phyloP scores from a whole-genome alignment of 2,113 vertebrate species.

The Motacilla tschutschensis region DNA sequence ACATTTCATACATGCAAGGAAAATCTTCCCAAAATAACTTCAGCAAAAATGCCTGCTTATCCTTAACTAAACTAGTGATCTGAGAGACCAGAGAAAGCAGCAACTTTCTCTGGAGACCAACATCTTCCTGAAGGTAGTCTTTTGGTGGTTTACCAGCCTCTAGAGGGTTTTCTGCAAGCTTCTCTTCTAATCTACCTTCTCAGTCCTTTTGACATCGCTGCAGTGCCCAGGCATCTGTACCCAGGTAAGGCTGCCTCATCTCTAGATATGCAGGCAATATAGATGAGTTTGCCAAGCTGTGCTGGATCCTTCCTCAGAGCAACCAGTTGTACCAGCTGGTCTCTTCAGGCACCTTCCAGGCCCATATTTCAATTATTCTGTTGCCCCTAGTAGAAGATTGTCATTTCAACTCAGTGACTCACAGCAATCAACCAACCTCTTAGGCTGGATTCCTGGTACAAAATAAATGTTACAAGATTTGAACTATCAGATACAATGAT shows the following conservation, averaged over 20 bases:
- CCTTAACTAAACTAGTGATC: neutral
- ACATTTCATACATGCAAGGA: slow-evolving; percentile 31
- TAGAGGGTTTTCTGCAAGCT: neutral
- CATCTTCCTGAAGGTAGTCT: neutral
- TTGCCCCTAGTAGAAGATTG: neutral
- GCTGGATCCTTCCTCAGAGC: neutral
- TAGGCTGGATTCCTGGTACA: slow-evolving; percentile 9
- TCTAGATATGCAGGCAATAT: neutral
- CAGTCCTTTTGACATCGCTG: neutral
- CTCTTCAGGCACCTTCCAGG: neutral
- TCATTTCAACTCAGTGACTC: neutral
- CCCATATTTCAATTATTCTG: neutral
- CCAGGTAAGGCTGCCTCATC: neutral
- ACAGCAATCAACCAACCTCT: slow-evolving; percentile 1
- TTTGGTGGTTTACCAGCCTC: neutral
- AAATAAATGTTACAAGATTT: slow-evolving; percentile 16
- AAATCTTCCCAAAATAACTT: slow-evolving; percentile 50
- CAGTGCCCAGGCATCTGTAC: neutral
- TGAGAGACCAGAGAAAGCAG: neutral
- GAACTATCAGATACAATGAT: slow-evolving; percentile 15
- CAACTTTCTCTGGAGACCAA: neutral
- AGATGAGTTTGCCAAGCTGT: neutral
- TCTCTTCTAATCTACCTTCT: neutral
- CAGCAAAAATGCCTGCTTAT: neutral
- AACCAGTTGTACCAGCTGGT: neutral